Percentiles rank a stretch among this genome's conserved stretches.
Conservation (phyloP, 2,797 vertebrate genomes). For the Fundulus diaphanus region DNA sequence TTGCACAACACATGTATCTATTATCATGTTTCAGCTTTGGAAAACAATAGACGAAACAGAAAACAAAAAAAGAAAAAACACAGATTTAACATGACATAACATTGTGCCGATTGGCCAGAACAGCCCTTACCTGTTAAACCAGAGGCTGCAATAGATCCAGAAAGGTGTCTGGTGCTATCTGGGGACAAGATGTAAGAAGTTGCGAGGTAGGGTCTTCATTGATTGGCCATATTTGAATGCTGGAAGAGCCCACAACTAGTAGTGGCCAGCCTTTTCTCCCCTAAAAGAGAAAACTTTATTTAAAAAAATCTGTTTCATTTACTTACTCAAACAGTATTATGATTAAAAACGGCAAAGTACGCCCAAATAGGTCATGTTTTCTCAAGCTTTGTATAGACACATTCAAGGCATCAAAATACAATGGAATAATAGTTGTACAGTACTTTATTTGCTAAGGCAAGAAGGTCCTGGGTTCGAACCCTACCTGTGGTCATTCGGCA, state of each 20-base stretch:
- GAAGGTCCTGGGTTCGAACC: too few relatives aligned
- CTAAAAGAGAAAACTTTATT: background rate
- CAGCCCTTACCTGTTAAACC: background rate
- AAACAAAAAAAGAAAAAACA: too few relatives aligned
- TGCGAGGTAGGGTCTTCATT: background rate
- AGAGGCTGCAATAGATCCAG: background rate
- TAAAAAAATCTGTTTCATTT: too few relatives aligned
- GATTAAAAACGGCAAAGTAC: too few relatives aligned
- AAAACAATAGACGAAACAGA: too few relatives aligned
- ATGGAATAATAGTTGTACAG: background rate
- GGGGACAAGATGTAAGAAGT: background rate
- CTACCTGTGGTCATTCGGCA: too few relatives aligned
- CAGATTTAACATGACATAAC: background rate
- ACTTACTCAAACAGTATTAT: too few relatives aligned
- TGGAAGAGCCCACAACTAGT: background rate
- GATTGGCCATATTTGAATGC: background rate
- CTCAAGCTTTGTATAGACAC: background rate
- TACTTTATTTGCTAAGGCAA: too few relatives aligned
- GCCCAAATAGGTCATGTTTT: background rate
- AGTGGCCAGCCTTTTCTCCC: background rate
- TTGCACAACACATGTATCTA: too few relatives aligned
- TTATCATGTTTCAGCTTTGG: too few relatives aligned
- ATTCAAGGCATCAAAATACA: background rate
- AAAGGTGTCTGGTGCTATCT: background rate
- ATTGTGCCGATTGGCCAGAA: background rate